Conservation (phyloP, 1,140 invertebrate species). For the Drosophila pandora region DNA sequence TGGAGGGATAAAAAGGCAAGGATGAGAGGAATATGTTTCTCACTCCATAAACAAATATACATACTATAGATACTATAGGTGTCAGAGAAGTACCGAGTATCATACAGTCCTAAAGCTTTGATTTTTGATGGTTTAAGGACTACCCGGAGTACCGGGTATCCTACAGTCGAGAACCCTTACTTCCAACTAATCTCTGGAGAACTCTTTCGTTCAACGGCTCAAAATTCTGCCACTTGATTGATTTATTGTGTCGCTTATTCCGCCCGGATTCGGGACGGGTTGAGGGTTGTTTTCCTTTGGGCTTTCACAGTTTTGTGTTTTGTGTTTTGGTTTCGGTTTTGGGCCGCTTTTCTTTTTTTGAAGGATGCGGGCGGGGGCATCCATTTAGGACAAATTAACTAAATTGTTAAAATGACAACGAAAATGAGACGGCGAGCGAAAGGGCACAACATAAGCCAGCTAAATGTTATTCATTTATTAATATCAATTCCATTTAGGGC, state of each 20-base stretch:
- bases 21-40: no score
- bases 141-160: not conserved
- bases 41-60: no score
- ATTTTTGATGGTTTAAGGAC: no score
- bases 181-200: not conserved
- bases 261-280: not conserved
- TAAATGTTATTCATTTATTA: conserved; percentile 67
- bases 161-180: not conserved
- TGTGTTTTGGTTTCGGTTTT: not conserved
- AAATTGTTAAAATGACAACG: conserved; percentile 23
- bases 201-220: not conserved
- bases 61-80: no score
- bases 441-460: conserved; percentile 15
- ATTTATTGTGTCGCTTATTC: conserved; percentile 28
- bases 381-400: conserved; percentile 36
- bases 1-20: no score
- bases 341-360: not conserved
- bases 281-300: not conserved
- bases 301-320: not conserved
- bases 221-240: conserved; percentile 19
- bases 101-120: no score
- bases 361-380: not conserved
- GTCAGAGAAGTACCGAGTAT: no score
- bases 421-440: not conserved
- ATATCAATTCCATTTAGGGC: conserved; percentile 66